Evolutionary conservation across 2,113 vertebrate species (phyloP).

Genomic region (Mus pahari): DNA sequence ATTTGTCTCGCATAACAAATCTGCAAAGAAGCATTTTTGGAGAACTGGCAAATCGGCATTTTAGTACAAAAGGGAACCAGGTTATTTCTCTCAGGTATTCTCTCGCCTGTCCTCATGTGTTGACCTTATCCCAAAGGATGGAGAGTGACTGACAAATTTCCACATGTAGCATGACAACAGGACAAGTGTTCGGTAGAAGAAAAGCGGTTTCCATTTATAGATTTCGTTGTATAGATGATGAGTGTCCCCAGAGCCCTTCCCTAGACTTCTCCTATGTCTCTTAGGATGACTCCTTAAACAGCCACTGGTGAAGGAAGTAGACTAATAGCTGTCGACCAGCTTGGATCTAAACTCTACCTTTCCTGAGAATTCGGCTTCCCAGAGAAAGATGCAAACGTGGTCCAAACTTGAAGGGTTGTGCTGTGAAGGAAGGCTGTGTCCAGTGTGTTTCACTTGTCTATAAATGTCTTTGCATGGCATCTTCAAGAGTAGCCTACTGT

Average conservation of each 20-base stretch:
- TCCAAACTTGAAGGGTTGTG: neutral
- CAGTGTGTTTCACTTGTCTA: neutral
- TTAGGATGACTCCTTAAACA: neutral
- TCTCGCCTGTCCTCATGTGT: neutral
- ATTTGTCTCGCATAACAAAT: neutral
- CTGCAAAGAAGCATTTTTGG: neutral
- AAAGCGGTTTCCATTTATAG: neutral
- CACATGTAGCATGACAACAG: neutral
- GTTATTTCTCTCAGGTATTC: neutral
- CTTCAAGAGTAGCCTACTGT: neutral
- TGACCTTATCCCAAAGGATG: neutral
- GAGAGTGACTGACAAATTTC: neutral
- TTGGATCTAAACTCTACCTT: neutral
- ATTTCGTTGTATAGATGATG: neutral
- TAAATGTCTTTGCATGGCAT: neutral
- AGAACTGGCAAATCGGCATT: neutral
- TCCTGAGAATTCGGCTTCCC: neutral
- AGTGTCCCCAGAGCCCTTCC: neutral
- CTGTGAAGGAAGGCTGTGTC: neutral
- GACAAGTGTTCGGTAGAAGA: neutral
- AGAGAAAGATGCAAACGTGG: neutral
- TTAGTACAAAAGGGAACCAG: fast-evolving
- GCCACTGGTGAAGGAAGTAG: neutral
- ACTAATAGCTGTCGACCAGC: neutral
- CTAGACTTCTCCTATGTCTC: neutral